Evolutionary conservation across 2,113 vertebrate species (phyloP).

Genomic region (Corapipo altera): DNA sequence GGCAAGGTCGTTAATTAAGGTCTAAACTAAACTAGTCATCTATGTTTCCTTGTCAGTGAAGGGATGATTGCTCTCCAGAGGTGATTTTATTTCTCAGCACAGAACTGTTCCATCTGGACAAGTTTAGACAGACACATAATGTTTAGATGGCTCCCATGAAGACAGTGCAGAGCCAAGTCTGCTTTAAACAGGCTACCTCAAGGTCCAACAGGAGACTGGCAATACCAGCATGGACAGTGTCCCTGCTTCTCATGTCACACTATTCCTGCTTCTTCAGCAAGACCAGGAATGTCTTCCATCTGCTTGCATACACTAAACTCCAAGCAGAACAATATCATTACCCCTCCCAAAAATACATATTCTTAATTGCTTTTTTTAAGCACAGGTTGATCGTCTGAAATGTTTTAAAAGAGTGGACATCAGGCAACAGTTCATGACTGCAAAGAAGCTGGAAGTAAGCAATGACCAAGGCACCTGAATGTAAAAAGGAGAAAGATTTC

Average conservation of each 20-base stretch:
- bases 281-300: background rate
- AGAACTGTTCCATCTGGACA: background rate
- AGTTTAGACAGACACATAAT: background rate
- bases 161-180: background rate
- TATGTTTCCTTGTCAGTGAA: background rate
- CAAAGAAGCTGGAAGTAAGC: background rate
- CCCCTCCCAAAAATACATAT: background rate
- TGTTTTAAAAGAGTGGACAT: background rate
- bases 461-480: background rate
- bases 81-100: background rate
- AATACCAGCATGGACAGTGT: background rate
- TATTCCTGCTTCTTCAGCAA: background rate
- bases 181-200: background rate
- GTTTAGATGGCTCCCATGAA: background rate
- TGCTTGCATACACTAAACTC: background rate
- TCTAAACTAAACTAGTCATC: slow-evolving; percentile 11
- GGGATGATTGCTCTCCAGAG: background rate
- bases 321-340: background rate
- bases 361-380: background rate
- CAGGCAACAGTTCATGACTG: background rate
- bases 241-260: background rate
- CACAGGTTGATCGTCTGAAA: background rate
- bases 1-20: background rate
- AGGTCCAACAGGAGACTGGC: background rate
- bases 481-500: background rate